Conservation (phyloP, 92 coral and sea anemone species). For the Umimayanthus kanabou region DNA sequence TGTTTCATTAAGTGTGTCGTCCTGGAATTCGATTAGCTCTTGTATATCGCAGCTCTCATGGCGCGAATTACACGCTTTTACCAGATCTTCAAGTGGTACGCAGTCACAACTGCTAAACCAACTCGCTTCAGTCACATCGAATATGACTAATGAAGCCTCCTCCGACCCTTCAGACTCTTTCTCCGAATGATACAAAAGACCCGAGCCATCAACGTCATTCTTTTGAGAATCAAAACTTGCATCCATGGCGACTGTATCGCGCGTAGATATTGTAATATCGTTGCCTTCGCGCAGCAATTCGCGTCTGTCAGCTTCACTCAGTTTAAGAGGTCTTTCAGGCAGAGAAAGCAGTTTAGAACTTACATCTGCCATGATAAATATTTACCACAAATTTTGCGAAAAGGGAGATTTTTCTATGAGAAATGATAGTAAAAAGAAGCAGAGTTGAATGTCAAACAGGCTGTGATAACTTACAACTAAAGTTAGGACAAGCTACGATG, state of each 20-base stretch:
- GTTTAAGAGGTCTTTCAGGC: constrained; percentile 19
- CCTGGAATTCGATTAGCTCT: constrained; percentile 25
- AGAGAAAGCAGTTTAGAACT: not conserved
- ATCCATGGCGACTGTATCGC: constrained; percentile 30
- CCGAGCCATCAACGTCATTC: constrained; percentile 1
- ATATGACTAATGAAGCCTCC: not conserved
- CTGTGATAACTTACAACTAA: not conserved
- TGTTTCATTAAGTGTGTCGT: constrained; percentile 1
- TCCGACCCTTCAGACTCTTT: not conserved
- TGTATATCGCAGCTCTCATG: not conserved
- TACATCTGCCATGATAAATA: not conserved
- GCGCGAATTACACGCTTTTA: constrained; percentile 10
- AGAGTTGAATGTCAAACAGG: constrained; percentile 11
- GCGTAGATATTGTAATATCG: not conserved
- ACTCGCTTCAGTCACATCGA: constrained; percentile 33
- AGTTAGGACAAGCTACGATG: not conserved
- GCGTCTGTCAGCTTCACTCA: not conserved
- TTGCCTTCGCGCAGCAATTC: not conserved
- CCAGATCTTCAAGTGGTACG: constrained; percentile 23
- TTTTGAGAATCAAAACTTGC: constrained; percentile 1
- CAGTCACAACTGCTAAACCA: constrained; percentile 27
- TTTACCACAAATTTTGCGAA: not conserved
- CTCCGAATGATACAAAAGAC: not conserved
- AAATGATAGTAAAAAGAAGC: not conserved
- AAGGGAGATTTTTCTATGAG: not conserved